phyloP scores from a whole-genome alignment of 2,113 vertebrate species.

The Glaucidium brasilianum region DNA sequence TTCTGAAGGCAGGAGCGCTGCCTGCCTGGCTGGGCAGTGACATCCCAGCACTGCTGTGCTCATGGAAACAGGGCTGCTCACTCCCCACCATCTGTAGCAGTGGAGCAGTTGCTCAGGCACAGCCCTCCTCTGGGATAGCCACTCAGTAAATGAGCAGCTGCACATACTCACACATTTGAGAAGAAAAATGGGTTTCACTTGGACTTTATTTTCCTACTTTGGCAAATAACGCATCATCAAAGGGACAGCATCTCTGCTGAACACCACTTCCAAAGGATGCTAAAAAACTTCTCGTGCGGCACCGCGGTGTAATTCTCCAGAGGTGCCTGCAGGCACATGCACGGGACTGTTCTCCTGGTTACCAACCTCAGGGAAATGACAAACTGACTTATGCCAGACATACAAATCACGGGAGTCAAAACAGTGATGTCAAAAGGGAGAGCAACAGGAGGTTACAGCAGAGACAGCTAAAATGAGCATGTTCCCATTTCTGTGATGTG shows the following conservation, averaged over 20 bases:
- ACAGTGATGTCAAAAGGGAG: not conserved
- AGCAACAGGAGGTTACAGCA: not conserved
- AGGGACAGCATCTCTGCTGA: not conserved
- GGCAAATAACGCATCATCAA: not conserved
- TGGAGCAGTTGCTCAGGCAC: not conserved
- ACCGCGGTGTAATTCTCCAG: not conserved
- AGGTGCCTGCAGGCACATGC: rapidly evolving
- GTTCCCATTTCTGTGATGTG: not conserved
- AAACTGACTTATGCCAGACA: not conserved
- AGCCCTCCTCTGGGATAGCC: not conserved
- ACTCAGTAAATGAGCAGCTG: not conserved
- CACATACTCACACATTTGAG: not conserved
- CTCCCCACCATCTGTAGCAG: not conserved
- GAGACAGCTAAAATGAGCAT: not conserved
- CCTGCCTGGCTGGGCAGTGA: not conserved
- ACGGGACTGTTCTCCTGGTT: not conserved
- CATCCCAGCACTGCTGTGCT: not conserved
- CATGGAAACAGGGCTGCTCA: not conserved
- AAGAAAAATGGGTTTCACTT: rapidly evolving
- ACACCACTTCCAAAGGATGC: not conserved
- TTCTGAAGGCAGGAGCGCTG: not conserved
- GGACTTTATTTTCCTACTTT: not conserved
- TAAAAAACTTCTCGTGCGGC: not conserved
- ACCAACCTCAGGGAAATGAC: not conserved
- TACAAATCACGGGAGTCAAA: not conserved